Percentiles rank a stretch among this genome's conserved stretches.
Evolutionary conservation across 2,888 invertebrate genomes (phyloP).

Genomic region (Sminthurides aquaticus): DNA sequence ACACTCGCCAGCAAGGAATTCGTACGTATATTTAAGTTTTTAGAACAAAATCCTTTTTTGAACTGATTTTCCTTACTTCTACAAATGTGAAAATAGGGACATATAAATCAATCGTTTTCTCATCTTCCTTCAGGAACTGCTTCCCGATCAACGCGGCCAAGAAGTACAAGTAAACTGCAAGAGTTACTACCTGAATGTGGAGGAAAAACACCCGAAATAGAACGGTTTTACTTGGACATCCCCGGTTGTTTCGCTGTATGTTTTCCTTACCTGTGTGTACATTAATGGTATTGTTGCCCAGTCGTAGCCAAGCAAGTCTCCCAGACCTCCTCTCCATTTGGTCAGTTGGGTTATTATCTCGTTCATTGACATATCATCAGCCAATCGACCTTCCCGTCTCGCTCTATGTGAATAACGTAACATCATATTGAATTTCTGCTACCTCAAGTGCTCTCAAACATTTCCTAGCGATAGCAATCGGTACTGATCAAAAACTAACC

Average conservation of each 20-base stretch:
- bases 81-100: slow-evolving; percentile 34
- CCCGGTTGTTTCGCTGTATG: too few relatives aligned
- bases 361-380: slow-evolving; percentile 19
- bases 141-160: slow-evolving; percentile 49
- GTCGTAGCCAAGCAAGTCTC: slow-evolving; percentile 46
- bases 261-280: slow-evolving; percentile 45
- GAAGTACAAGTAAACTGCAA: slow-evolving; percentile 51
- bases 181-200: slow-evolving; percentile 50
- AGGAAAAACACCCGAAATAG: background rate
- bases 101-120: slow-evolving; percentile 26
- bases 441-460: too few relatives aligned
- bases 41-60: too few relatives aligned
- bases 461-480: too few relatives aligned
- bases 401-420: slow-evolving; percentile 23
- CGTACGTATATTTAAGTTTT: too few relatives aligned
- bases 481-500: too few relatives aligned
- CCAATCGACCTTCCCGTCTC: slow-evolving; percentile 12
- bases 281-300: slow-evolving; percentile 47
- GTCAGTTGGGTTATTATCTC: slow-evolving; percentile 15
- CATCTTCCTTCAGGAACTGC: slow-evolving; percentile 44
- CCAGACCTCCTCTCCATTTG: slow-evolving; percentile 12
- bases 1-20: background rate
- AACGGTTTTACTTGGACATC: background rate
- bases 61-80: slow-evolving; percentile 28
- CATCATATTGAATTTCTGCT: slow-evolving; percentile 5